phyloP scores from a whole-genome alignment of 2,888 invertebrate species.

The Actias luna region DNA sequence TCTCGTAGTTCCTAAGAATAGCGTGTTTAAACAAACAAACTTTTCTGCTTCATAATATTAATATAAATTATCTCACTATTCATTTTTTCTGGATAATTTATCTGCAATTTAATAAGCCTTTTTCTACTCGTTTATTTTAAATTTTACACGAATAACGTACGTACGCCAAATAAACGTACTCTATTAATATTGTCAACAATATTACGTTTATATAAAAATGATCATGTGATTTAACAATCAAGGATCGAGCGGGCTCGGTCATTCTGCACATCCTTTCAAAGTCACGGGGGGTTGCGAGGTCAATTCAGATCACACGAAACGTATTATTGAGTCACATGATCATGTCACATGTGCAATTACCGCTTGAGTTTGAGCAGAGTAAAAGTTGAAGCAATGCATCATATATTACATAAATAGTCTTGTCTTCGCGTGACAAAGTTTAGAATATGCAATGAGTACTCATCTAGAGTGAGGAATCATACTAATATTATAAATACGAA shows the following conservation, averaged over 20 bases:
- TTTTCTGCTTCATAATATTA: too few relatives aligned
- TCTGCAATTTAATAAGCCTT: too few relatives aligned
- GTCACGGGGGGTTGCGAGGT: constrained; percentile 40
- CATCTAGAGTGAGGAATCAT: too few relatives aligned
- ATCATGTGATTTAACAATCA: constrained; percentile 37
- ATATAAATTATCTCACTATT: too few relatives aligned
- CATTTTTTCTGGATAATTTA: too few relatives aligned
- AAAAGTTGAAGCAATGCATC: neutral
- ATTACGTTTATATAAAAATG: neutral
- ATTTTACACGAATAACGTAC: neutral
- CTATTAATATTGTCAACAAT: neutral
- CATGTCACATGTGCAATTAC: constrained; percentile 16
- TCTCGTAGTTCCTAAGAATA: too few relatives aligned
- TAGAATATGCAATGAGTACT: neutral
- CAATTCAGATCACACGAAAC: constrained; percentile 34
- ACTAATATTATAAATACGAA: too few relatives aligned
- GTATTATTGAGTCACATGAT: constrained; percentile 37
- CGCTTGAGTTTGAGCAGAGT: constrained; percentile 13
- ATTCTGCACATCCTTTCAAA: constrained; percentile 40
- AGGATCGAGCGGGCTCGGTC: constrained; percentile 24
- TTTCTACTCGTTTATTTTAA: too few relatives aligned
- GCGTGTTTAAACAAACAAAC: too few relatives aligned
- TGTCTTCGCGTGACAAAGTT: constrained; percentile 16
- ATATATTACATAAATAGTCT: constrained; percentile 14
- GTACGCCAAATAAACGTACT: neutral